A percentile compares a stretch with the other conserved stretches of the same genome.
Conservation (phyloP, 2,888 invertebrate species). For the Nemoura dubitans region DNA sequence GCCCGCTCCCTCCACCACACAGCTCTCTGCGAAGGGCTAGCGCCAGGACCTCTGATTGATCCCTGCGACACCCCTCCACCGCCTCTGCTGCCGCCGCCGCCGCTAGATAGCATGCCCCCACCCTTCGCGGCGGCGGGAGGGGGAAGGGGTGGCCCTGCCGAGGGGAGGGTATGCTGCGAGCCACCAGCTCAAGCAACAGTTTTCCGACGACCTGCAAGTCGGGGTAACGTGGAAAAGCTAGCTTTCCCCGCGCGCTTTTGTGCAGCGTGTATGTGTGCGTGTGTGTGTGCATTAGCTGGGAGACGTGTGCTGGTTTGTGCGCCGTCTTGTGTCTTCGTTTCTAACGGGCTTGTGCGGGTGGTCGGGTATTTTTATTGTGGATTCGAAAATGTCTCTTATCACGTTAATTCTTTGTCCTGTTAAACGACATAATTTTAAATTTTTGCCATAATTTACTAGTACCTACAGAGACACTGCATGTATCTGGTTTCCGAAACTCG, state of each 20-base stretch:
- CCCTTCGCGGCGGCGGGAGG: neutral
- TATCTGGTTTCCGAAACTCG: too few relatives aligned
- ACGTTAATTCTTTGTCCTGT: too few relatives aligned
- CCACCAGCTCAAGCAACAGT: neutral
- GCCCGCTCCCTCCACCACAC: too few relatives aligned
- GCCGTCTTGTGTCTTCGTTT: neutral
- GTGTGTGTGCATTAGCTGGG: neutral
- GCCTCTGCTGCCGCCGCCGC: neutral
- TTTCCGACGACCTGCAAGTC: neutral
- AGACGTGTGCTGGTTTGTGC: neutral
- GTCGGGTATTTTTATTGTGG: neutral
- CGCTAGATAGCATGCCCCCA: neutral
- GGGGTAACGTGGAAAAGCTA: neutral
- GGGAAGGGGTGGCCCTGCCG: neutral
- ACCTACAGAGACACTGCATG: too few relatives aligned
- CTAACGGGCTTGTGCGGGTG: neutral
- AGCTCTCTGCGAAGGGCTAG: too few relatives aligned
- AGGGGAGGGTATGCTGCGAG: neutral
- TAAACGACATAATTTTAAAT: too few relatives aligned
- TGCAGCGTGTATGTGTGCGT: neutral
- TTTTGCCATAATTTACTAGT: too few relatives aligned
- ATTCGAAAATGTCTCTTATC: neutral
- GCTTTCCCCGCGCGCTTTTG: neutral
- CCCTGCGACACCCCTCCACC: constrained; percentile 33
- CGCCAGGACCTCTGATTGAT: constrained; percentile 18